Evolutionary conservation across 1,140 invertebrate genomes (phyloP), one percentile per base, ranked within the genome.

Genomic region (Helicoverpa zea): DNA sequence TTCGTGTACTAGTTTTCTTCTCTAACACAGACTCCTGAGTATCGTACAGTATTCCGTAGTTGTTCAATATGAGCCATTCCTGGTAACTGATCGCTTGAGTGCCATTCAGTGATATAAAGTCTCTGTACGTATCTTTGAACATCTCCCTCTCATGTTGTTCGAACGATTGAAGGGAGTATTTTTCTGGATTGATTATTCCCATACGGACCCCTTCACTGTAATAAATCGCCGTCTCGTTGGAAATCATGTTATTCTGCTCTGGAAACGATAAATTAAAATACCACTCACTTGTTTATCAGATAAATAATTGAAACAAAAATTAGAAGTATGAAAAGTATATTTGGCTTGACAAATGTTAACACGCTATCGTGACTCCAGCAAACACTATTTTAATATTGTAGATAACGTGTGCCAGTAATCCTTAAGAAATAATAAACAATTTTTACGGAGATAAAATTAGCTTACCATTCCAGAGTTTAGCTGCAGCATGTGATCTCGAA

Each of bases 121-220:
- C 85, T 23, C 73, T 51, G 64, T 88, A 92, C 56, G 88, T 80
- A 29, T 83, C 72, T 84, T 83, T 88, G 64, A 90, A 92, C 68
- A 89, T 77, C 52, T 83, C 84, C 81, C 74, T 58, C 59, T 91
- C 88, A 80, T 91, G 85, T 74, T 66, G 87, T 52, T 75, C 77
- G 63, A 93, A 92, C 29, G 83, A 79, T 81, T 86, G 70, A 18
- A 89, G 87, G n/a, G 87, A 58, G 81, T 93, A 93, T 85, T 91
- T 92, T 84, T 90, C 81, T 10, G 80, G 84, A 88, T 91, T 87
- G 58, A 93, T 92, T 86, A 92, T 92, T 81, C 88, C 88, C 79
- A 85, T 64, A 29, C 86, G 82, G 77, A 93, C 88, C 23, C 87
- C 87, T 47, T 74, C 83, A 74, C 81, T 83, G 83, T 90, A 91